These are phyloP conservation scores for Hofmannophila pseudospretella DNA, from an alignment of 2,888 invertebrate genomes.

Conservation along the genomic window DNA sequence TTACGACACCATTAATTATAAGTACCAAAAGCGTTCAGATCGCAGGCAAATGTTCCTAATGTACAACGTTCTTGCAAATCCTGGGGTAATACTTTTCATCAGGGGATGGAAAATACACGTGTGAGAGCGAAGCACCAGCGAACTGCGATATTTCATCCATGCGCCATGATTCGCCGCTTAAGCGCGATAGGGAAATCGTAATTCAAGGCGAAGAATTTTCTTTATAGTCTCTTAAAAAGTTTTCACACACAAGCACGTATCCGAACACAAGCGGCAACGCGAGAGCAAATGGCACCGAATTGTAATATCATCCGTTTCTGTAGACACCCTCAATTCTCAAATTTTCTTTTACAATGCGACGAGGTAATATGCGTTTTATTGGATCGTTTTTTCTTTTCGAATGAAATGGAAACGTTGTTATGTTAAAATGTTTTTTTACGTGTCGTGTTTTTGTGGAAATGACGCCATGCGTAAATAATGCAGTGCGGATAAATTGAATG, in stretches of 20 bases:
- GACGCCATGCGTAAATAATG: conserved; percentile 5
- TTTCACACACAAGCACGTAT: conserved; percentile 56
- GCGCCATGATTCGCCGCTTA: conserved; percentile 68
- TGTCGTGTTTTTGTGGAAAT: conserved; percentile 3
- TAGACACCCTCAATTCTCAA: conserved; percentile 54
- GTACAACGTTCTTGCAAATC: conserved; percentile 13
- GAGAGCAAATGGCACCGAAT: conserved; percentile 58
- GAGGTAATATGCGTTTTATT: conserved; percentile 64
- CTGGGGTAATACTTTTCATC: conserved; percentile 14
- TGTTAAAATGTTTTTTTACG: conserved; percentile 29
- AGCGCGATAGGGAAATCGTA: conserved; percentile 70
- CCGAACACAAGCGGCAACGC: conserved; percentile 44
- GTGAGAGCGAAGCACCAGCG: conserved; percentile 28
- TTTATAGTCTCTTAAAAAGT: conserved; percentile 65
- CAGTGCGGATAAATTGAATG: conserved; percentile 12
- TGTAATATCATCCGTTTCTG: conserved; percentile 59
- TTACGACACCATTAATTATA: no score
- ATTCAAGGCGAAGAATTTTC: conserved; percentile 64
- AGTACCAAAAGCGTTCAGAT: no score
- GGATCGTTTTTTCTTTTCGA: conserved; percentile 54
- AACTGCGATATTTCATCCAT: conserved; percentile 51
- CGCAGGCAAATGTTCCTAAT: background rate
- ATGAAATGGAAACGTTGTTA: conserved; percentile 52
- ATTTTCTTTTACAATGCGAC: conserved; percentile 59
- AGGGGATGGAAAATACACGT: conserved; percentile 26